Conservation (phyloP, 1,140 invertebrate genomes). For the Elysia chlorotica region DNA sequence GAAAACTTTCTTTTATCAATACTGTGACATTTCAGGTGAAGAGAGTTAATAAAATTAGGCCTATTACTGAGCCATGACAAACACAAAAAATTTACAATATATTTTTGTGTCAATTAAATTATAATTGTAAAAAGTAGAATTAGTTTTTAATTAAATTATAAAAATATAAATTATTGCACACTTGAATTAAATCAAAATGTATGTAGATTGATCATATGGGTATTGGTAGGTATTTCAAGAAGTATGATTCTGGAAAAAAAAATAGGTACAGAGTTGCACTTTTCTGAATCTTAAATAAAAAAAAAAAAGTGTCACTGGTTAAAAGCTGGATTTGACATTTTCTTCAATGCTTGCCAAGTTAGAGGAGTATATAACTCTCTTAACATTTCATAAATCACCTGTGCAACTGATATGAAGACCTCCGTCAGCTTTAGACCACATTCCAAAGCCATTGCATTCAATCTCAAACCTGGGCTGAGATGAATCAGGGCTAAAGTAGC, state of each 20-base stretch:
- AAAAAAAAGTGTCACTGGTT: too few species aligned
- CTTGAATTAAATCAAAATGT: neutral
- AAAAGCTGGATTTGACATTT: too few species aligned
- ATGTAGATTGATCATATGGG: too few species aligned
- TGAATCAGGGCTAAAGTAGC: slow-evolving; percentile 17
- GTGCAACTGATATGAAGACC: too few species aligned
- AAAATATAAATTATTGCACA: neutral
- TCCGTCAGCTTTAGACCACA: slow-evolving; percentile 26
- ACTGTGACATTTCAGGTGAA: too few species aligned
- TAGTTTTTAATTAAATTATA: neutral
- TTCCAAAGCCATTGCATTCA: slow-evolving; percentile 22
- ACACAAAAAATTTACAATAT: neutral
- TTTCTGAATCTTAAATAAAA: too few species aligned
- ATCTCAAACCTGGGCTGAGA: slow-evolving; percentile 25
- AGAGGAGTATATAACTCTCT: too few species aligned
- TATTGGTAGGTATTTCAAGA: too few species aligned
- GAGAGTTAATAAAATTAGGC: neutral
- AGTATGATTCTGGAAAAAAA: too few species aligned
- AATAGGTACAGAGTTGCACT: too few species aligned
- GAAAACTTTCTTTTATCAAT: neutral
- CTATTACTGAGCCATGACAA: neutral
- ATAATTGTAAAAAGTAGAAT: neutral
- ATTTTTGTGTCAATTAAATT: neutral
- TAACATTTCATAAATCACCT: too few species aligned
- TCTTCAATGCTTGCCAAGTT: too few species aligned